These are phyloP conservation scores for Cerastoderma edule DNA, from an alignment of 2,888 invertebrate species.

Conservation along the genomic window DNA sequence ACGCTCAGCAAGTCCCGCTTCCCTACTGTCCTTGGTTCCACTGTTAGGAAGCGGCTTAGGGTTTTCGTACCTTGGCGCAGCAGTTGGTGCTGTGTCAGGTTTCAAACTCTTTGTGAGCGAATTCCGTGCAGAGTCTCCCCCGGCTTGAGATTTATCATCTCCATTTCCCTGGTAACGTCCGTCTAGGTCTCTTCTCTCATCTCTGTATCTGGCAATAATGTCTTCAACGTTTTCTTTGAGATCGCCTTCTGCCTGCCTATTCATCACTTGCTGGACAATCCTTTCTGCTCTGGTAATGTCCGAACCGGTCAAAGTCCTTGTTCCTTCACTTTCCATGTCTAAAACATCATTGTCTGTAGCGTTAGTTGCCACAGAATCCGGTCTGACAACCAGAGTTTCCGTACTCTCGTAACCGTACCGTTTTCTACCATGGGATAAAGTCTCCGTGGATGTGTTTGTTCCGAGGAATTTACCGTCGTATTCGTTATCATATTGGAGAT, in stretches of 20 bases:
- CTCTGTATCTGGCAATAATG: slow-evolving; percentile 69
- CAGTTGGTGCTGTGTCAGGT: neutral
- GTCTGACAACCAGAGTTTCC: slow-evolving; percentile 45
- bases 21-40: slow-evolving; percentile 21
- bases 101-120: too few relatives aligned
- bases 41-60: neutral
- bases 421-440: slow-evolving; percentile 38
- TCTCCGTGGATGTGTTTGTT: slow-evolving; percentile 57
- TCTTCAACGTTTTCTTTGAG: slow-evolving; percentile 67
- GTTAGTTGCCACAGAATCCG: slow-evolving; percentile 50
- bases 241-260: slow-evolving; percentile 51
- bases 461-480: slow-evolving; percentile 65
- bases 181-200: slow-evolving; percentile 60
- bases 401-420: slow-evolving; percentile 30
- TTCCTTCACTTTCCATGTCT: slow-evolving; percentile 48
- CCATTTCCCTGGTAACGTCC: slow-evolving; percentile 62
- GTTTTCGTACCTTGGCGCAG: neutral
- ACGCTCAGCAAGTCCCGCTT: slow-evolving; percentile 47
- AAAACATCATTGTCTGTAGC: slow-evolving; percentile 37
- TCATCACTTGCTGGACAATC: slow-evolving; percentile 56
- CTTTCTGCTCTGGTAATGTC: slow-evolving; percentile 51
- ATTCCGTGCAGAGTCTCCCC: too few relatives aligned
- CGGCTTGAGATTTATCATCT: too few relatives aligned
- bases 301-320: slow-evolving; percentile 39
- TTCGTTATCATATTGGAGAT: slow-evolving; percentile 66